These are phyloP conservation scores for Tholera decimalis DNA, from an alignment of 2,888 invertebrate species.

Conservation along the genomic window DNA sequence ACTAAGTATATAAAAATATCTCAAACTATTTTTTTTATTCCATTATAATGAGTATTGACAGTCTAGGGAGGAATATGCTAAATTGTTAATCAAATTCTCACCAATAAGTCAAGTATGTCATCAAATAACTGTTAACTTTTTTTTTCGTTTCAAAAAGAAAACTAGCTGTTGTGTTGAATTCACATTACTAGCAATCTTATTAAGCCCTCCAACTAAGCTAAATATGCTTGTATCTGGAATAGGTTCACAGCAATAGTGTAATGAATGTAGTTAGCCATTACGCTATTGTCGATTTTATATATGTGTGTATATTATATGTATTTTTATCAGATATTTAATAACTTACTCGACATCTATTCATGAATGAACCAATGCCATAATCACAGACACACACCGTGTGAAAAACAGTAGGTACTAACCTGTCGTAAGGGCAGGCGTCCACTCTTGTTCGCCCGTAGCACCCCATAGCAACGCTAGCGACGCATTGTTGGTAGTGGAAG, in stretches of 20 bases:
- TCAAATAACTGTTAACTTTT: constrained; percentile 24
- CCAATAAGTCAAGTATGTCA: constrained; percentile 28
- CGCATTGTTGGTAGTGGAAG: constrained; percentile 86
- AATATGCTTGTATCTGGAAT: too few relatives aligned
- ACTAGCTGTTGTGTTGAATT: too few relatives aligned
- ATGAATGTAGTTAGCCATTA: too few relatives aligned
- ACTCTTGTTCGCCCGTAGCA: constrained; percentile 98
- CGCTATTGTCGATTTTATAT: too few relatives aligned
- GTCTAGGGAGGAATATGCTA: not conserved
- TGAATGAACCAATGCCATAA: constrained; percentile 33
- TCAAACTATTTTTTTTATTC: constrained; percentile 17
- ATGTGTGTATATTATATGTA: too few relatives aligned
- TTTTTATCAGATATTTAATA: constrained; percentile 17
- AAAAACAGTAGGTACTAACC: constrained; percentile 88
- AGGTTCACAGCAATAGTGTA: too few relatives aligned
- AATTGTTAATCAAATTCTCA: constrained; percentile 39
- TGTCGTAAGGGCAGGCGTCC: constrained; percentile 98
- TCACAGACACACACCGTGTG: constrained; percentile 35
- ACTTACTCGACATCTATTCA: constrained; percentile 14
- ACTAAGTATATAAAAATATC: not conserved
- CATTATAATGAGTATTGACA: not conserved
- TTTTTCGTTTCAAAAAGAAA: too few relatives aligned
- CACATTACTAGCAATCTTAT: too few relatives aligned
- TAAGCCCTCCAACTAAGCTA: too few relatives aligned
- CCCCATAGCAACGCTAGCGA: constrained; percentile 96